Conservation (phyloP, 2,888 invertebrate species). For the Allophyes oxyacanthae region DNA sequence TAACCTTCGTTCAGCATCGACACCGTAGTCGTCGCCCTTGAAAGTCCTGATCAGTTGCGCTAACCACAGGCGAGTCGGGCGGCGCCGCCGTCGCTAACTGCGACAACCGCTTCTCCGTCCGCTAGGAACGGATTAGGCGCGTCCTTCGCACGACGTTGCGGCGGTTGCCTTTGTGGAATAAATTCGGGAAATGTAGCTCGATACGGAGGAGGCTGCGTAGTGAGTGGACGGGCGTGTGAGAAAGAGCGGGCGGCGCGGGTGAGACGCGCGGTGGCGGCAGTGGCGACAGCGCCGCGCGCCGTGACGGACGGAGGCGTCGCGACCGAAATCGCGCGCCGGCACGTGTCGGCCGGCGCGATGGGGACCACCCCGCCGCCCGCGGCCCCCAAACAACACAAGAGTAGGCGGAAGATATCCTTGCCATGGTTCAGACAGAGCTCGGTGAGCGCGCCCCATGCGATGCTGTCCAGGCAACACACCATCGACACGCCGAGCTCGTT, state of each 20-base stretch:
- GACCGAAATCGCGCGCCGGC: slow-evolving; percentile 70
- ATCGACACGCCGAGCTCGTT: slow-evolving; percentile 97
- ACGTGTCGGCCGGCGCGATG: slow-evolving; percentile 74
- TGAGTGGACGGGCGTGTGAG: slow-evolving; percentile 68
- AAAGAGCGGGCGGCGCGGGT: slow-evolving; percentile 60
- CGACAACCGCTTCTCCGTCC: slow-evolving; percentile 47
- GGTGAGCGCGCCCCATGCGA: slow-evolving; percentile 92
- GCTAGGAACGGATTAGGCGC: slow-evolving; percentile 84
- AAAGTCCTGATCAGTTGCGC: slow-evolving; percentile 27
- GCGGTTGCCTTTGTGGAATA: slow-evolving; percentile 69
- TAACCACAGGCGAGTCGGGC: slow-evolving; percentile 35
- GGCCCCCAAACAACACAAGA: slow-evolving; percentile 90
- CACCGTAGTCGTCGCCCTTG: slow-evolving; percentile 12
- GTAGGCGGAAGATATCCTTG: slow-evolving; percentile 95
- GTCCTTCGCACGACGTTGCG: slow-evolving; percentile 77
- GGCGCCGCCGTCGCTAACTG: slow-evolving; percentile 26
- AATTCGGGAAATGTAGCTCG: slow-evolving; percentile 83
- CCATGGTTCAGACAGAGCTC: slow-evolving; percentile 97
- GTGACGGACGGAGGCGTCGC: slow-evolving; percentile 76
- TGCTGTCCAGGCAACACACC: slow-evolving; percentile 95
- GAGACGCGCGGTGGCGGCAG: slow-evolving; percentile 67
- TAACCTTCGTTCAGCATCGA: slow-evolving; percentile 1
- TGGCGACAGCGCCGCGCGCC: slow-evolving; percentile 76
- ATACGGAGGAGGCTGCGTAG: slow-evolving; percentile 88
- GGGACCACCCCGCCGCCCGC: slow-evolving; percentile 71